Conservation (phyloP, 35 echinoderm and acorn worm genomes). For the Ophioderma brevispina region DNA sequence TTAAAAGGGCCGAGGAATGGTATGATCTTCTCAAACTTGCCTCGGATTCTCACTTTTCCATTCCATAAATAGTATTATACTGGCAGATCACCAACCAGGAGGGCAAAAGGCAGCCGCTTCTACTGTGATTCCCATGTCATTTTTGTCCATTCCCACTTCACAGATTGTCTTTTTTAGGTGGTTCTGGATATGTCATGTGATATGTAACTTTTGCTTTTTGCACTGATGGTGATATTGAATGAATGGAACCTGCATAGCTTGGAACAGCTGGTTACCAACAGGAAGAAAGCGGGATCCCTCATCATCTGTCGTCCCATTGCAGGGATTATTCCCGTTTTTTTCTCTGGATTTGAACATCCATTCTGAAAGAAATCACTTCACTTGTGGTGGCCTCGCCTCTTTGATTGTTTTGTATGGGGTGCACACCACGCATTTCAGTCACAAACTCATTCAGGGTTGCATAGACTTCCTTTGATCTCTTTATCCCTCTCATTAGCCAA, state of each 20-base stretch:
- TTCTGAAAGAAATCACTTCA: not conserved
- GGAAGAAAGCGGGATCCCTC: not conserved
- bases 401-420: not conserved
- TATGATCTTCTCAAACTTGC: conserved; percentile 40
- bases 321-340: not conserved
- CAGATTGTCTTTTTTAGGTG: not conserved
- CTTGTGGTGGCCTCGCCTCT: not conserved
- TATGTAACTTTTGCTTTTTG: not conserved
- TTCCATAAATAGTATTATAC: not conserved
- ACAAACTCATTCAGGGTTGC: too few species aligned
- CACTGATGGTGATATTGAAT: not conserved
- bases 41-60: conserved; percentile 9
- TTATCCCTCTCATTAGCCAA: too few species aligned
- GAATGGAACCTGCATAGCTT: not conserved
- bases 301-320: not conserved
- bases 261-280: too few species aligned
- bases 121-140: not conserved
- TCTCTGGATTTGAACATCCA: not conserved
- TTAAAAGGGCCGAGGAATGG: conserved; percentile 62
- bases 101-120: conserved; percentile 6
- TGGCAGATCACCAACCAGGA: conserved; percentile 10
- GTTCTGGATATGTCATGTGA: not conserved
- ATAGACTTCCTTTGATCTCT: too few species aligned
- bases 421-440: not conserved
- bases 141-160: not conserved